phyloP scores from a whole-genome alignment of 2,113 vertebrate genomes.

The Notarius quadriscutis region DNA sequence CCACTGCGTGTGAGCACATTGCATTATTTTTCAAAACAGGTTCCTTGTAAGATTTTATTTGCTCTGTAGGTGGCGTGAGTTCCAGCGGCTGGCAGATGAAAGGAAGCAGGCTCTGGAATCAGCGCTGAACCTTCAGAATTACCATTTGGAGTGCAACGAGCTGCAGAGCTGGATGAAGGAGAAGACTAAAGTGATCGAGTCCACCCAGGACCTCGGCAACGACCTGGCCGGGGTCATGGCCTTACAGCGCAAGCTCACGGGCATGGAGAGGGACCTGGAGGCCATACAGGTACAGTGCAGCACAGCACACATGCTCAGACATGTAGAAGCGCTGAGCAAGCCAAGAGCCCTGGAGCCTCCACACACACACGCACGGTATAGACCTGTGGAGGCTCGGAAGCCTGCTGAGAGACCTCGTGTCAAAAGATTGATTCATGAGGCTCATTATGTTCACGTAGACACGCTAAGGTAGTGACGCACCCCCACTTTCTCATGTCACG shows the following conservation, averaged over 20 bases:
- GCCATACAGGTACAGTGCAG: conserved; percentile 78
- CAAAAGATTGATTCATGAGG: too few relatives aligned
- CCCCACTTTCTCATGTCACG: background rate
- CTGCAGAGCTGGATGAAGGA: conserved; percentile 93
- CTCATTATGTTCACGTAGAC: background rate
- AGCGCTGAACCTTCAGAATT: conserved; percentile 92
- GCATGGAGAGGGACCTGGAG: conserved; percentile 89
- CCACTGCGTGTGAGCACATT: too few relatives aligned
- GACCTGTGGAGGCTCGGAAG: background rate
- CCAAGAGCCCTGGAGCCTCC: background rate
- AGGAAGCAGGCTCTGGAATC: conserved; percentile 86
- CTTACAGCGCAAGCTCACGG: conserved; percentile 88
- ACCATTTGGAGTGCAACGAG: conserved; percentile 92
- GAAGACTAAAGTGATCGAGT: conserved; percentile 94
- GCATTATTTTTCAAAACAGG: background rate
- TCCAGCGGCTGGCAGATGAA: conserved; percentile 79
- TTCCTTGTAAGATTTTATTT: background rate
- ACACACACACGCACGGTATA: background rate
- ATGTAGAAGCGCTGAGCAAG: background rate
- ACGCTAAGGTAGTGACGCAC: background rate
- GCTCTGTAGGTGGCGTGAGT: conserved; percentile 83
- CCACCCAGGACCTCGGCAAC: conserved; percentile 87
- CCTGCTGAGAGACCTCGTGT: background rate
- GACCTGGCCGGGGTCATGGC: conserved; percentile 90
- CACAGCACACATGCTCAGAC: background rate